phyloP scores from a whole-genome alignment of 2,113 vertebrate genomes.

The Phrynosoma platyrhinos region DNA sequence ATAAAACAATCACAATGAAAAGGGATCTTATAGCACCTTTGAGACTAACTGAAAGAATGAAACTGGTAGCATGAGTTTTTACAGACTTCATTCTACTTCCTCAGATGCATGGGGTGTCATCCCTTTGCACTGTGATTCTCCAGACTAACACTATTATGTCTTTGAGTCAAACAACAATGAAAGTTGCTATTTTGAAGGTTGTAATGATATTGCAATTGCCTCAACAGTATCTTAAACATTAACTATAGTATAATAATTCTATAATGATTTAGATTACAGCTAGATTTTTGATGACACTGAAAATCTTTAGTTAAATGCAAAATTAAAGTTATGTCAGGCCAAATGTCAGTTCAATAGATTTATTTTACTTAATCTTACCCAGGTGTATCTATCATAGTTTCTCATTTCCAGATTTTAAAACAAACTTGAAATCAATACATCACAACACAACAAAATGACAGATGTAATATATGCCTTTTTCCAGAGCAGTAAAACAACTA shows the following conservation, averaged over 20 bases:
- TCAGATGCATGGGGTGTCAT: no score
- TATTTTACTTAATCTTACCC: slow-evolving; percentile 23
- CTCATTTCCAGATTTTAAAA: slow-evolving; percentile 10
- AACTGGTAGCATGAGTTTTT: no score
- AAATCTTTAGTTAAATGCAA: slow-evolving; percentile 6
- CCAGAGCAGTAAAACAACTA: background rate
- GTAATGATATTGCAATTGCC: background rate
- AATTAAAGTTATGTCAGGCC: background rate
- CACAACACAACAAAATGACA: slow-evolving; percentile 13
- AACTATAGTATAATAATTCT: background rate
- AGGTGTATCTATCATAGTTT: background rate
- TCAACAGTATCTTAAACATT: slow-evolving; percentile 11
- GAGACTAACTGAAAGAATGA: no score
- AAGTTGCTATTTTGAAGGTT: slow-evolving; percentile 8
- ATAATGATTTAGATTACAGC: background rate
- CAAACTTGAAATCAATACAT: slow-evolving; percentile 32
- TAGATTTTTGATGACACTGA: slow-evolving; percentile 9
- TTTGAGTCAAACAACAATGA: background rate
- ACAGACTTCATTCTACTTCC: background rate
- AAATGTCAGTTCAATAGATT: slow-evolving; percentile 7
- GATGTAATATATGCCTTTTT: background rate
- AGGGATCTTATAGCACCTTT: no score
- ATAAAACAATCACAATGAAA: background rate
- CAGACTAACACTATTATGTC: no score
- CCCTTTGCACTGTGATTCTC: no score